Conservation (phyloP, 2,113 vertebrate species). For the Melanotaenia duboulayi region DNA sequence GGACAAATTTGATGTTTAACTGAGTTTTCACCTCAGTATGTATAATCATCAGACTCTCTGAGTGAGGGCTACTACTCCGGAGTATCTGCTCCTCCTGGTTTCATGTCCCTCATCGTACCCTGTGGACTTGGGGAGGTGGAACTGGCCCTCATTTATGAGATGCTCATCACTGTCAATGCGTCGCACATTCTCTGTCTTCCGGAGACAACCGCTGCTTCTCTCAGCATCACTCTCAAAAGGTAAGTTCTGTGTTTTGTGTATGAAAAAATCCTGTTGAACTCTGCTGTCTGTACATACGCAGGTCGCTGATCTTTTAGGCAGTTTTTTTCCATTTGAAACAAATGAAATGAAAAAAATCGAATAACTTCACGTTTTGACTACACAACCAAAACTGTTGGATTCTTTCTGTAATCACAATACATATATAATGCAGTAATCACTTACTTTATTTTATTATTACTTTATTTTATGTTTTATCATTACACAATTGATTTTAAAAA, state of each 20-base stretch:
- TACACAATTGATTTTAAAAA: too few species aligned
- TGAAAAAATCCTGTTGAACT: neutral
- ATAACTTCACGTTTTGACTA: too few species aligned
- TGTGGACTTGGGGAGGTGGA: conserved; percentile 89
- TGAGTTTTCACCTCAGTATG: neutral
- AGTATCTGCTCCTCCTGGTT: conserved; percentile 79
- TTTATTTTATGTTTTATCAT: too few species aligned
- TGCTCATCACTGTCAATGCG: conserved; percentile 89
- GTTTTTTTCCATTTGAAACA: too few species aligned
- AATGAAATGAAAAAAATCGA: too few species aligned
- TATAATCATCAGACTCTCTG: conserved; percentile 82
- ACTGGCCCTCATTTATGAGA: conserved; percentile 90
- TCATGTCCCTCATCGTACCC: conserved; percentile 83
- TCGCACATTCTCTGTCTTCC: conserved; percentile 77
- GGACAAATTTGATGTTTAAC: too few species aligned
- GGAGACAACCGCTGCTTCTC: conserved; percentile 58
- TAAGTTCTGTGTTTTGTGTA: conserved; percentile 52
- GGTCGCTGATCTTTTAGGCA: too few species aligned
- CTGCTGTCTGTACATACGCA: neutral
- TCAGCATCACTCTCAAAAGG: conserved; percentile 91
- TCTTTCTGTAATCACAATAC: too few species aligned
- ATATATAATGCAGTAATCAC: too few species aligned
- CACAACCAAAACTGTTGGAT: too few species aligned
- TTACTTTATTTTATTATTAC: too few species aligned
- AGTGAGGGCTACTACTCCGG: conserved; percentile 85